phyloP scores from a whole-genome alignment of 2,113 vertebrate species.

The Melanostigma gelatinosum region DNA sequence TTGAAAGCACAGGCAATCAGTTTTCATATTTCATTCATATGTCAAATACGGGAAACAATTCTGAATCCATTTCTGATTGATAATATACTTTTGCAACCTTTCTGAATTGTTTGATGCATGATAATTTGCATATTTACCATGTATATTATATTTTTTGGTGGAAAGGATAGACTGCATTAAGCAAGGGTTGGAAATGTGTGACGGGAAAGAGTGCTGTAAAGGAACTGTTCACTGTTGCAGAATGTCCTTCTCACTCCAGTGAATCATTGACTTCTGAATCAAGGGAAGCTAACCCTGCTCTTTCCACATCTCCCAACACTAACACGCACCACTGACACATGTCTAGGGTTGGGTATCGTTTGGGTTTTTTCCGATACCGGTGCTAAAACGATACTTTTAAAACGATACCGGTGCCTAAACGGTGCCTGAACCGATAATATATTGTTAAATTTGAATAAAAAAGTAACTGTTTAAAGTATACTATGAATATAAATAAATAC shows the following conservation, averaged over 20 bases:
- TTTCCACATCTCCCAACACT: slow-evolving; percentile 63
- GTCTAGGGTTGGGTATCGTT: too few species aligned
- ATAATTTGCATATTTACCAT: neutral
- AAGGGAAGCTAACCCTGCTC: slow-evolving; percentile 51
- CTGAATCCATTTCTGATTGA: neutral
- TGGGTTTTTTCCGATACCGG: too few species aligned
- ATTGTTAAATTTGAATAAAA: too few species aligned
- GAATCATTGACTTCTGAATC: slow-evolving; percentile 71
- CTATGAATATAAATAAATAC: too few species aligned
- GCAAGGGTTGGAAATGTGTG: slow-evolving; percentile 18
- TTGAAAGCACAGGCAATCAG: neutral
- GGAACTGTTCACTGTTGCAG: slow-evolving; percentile 64
- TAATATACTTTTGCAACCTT: neutral
- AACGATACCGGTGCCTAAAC: too few species aligned
- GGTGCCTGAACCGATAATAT: too few species aligned
- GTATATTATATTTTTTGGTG: neutral
- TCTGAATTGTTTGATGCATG: neutral
- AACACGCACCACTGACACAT: slow-evolving; percentile 67
- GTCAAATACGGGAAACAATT: neutral
- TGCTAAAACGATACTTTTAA: too few species aligned
- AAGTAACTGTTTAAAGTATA: too few species aligned
- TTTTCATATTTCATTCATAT: neutral
- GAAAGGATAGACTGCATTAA: slow-evolving; percentile 11
- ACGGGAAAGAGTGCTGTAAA: slow-evolving; percentile 25
- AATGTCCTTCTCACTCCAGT: slow-evolving; percentile 73